A percentile compares a stretch with the other conserved stretches of the same genome.
These are phyloP conservation scores for Ammodytes dubius DNA, from an alignment of 2,113 vertebrate species.

Conservation along the genomic window DNA sequence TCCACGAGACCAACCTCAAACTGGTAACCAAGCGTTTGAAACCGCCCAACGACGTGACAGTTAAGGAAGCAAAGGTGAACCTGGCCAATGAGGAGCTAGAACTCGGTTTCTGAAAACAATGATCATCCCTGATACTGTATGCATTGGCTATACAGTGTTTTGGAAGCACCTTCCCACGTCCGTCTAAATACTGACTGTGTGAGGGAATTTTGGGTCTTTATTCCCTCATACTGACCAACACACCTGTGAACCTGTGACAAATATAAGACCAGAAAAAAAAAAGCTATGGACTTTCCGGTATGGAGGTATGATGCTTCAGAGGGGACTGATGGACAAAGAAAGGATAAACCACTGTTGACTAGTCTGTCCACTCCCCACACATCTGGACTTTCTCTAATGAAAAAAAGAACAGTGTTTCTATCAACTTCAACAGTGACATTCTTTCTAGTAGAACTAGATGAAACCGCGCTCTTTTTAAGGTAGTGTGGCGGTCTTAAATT, in stretches of 20 bases:
- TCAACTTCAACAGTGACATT: neutral
- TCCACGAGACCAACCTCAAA: constrained; percentile 90
- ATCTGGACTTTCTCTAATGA: neutral
- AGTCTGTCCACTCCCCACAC: neutral
- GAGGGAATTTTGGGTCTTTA: too few relatives aligned
- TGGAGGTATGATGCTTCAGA: neutral
- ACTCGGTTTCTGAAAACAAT: constrained; percentile 34
- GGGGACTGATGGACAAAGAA: neutral
- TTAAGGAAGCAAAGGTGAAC: neutral
- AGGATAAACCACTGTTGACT: constrained; percentile 17
- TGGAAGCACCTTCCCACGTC: neutral
- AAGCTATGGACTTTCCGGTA: neutral
- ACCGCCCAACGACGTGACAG: constrained; percentile 53
- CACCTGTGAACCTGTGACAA: neutral
- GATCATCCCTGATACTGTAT: neutral
- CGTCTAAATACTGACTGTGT: neutral
- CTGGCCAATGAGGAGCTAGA: constrained; percentile 23
- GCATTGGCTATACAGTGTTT: neutral
- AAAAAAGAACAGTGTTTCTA: neutral
- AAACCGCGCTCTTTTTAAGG: neutral
- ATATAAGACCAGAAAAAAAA: neutral
- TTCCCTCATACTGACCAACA: neutral
- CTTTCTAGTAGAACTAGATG: neutral
- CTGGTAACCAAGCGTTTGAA: constrained; percentile 85
- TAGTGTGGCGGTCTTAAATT: neutral